phyloP scores from a whole-genome alignment of 1,140 invertebrate species.

The Scaptomyza montana region DNA sequence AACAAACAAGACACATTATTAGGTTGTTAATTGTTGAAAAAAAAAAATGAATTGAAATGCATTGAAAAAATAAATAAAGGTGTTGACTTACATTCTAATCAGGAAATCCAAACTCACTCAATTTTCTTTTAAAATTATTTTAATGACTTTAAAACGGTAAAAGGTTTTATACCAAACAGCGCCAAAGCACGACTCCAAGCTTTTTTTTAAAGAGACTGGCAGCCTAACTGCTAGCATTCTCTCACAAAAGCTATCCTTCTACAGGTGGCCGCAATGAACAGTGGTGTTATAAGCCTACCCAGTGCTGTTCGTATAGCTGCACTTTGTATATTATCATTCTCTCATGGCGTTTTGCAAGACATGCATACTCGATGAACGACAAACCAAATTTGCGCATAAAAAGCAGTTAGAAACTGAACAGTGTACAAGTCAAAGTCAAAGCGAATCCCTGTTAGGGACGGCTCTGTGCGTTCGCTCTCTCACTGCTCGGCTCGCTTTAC shows the following conservation, averaged over 20 bases:
- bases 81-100: too few species aligned
- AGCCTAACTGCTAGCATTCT: constrained; percentile 1
- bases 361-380: neutral
- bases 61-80: neutral
- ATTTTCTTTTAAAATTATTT: neutral
- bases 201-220: constrained; percentile 20
- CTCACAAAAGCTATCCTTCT: constrained; percentile 20
- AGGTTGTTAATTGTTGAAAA: neutral
- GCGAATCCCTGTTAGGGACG: constrained; percentile 26
- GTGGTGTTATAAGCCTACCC: too few species aligned
- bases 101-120: too few species aligned
- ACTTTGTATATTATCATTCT: neutral
- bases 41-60: neutral
- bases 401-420: neutral
- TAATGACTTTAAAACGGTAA: neutral
- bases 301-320: neutral
- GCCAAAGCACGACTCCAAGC: constrained; percentile 14
- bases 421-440: neutral
- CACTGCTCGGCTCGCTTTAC: constrained; percentile 32
- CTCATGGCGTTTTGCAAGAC: neutral
- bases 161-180: neutral
- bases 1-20: neutral
- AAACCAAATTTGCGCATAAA: neutral
- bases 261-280: constrained; percentile 62
- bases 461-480: constrained; percentile 38